phyloP scores from a whole-genome alignment of 1,140 invertebrate species.

The Nilaparvata lugens region DNA sequence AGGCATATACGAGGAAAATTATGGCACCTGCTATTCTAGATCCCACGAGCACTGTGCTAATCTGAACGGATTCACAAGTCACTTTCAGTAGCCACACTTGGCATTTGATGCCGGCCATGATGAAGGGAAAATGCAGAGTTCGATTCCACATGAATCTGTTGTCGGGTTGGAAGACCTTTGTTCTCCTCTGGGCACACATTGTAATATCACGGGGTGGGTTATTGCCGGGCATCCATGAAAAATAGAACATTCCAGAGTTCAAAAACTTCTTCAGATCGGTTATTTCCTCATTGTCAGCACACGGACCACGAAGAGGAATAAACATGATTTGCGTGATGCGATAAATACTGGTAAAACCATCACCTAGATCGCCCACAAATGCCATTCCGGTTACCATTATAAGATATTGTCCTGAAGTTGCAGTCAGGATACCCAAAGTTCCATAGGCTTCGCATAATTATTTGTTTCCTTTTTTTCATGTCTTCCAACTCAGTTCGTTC shows the following conservation, averaged over 20 bases:
- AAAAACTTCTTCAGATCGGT: conserved; percentile 76
- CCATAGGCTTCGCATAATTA: too few species aligned
- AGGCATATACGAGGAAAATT: conserved; percentile 88
- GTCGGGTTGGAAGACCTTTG: conserved; percentile 69
- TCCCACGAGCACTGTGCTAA: conserved; percentile 93
- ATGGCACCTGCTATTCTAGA: conserved; percentile 86
- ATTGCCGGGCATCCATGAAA: conserved; percentile 61
- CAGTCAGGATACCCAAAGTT: too few species aligned
- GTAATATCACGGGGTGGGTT: conserved; percentile 62
- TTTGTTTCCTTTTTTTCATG: too few species aligned
- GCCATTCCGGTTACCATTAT: conserved; percentile 65
- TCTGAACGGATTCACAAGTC: conserved; percentile 94
- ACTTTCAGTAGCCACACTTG: conserved; percentile 82
- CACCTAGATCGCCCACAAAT: conserved; percentile 86
- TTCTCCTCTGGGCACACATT: conserved; percentile 82
- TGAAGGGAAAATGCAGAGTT: conserved; percentile 83
- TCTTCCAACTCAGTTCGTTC: too few species aligned
- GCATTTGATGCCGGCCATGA: conserved; percentile 81
- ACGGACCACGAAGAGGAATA: conserved; percentile 71
- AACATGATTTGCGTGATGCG: conserved; percentile 85
- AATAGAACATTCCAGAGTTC: conserved; percentile 95
- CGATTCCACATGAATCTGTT: conserved; percentile 65
- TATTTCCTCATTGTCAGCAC: conserved; percentile 64
- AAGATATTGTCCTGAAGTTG: not conserved
- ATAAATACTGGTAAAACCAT: conserved; percentile 90